Percentiles rank a stretch among this genome's conserved stretches.
Conservation (phyloP, 2,888 invertebrate genomes). For the Hetaerina titia region DNA sequence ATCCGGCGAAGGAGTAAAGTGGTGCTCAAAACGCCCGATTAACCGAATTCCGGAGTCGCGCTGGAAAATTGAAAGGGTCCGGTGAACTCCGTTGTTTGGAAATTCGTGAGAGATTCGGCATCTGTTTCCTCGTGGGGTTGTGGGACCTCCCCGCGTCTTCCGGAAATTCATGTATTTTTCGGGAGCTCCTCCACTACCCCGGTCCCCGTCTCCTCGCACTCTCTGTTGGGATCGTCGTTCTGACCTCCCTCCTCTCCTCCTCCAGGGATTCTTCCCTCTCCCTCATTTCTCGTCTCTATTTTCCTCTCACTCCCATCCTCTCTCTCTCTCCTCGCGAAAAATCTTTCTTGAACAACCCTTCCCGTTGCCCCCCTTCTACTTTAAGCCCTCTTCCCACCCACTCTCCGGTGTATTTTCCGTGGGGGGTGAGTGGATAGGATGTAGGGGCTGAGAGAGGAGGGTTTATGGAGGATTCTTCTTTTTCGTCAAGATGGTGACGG, state of each 20-base stretch:
- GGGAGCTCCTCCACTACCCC: slow-evolving; percentile 71
- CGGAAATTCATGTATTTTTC: no score
- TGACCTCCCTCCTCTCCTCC: background rate
- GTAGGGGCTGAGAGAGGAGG: no score
- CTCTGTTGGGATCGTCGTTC: slow-evolving; percentile 75
- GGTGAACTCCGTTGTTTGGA: no score
- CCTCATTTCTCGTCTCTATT: slow-evolving; percentile 15
- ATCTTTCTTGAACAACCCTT: slow-evolving; percentile 42
- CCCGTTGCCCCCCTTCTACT: slow-evolving; percentile 39
- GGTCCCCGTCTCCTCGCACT: slow-evolving; percentile 75
- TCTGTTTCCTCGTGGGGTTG: no score
- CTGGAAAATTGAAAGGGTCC: no score
- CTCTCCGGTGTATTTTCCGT: background rate
- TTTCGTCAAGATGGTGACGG: no score
- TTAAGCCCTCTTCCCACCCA: slow-evolving; percentile 39
- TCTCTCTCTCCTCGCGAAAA: slow-evolving; percentile 18
- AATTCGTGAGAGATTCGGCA: no score
- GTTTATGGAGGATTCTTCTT: no score
- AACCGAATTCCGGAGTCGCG: no score
- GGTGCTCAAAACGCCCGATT: no score
- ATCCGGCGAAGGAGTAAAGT: no score
- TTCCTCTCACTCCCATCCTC: slow-evolving; percentile 59
- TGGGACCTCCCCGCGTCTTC: no score
- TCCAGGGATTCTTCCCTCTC: slow-evolving; percentile 46
- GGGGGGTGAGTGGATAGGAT: background rate